Base-by-base conservation (phyloP, 1,140 invertebrate species). In the Pachyrhynchus sulphureomaculatus region DNA sequence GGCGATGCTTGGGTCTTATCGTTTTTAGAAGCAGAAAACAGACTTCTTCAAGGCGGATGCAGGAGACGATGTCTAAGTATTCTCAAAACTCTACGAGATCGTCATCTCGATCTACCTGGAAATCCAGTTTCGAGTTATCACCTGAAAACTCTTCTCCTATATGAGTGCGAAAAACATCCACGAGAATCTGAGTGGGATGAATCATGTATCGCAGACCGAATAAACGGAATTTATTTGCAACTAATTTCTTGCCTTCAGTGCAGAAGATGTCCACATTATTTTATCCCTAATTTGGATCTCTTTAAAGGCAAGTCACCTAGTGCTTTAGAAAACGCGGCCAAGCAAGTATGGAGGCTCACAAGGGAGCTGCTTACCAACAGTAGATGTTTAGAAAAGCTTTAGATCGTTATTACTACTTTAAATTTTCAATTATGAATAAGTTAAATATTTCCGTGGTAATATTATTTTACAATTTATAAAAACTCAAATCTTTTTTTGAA, bases 81-180 rank as follows among this genome's bases (percentile, higher is more conserved):
- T 42, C 75, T 96, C 23, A 96, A 96, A 75, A 94, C 92, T 0
- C 79, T 97, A 13, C 78, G 93, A 21, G 95, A 97, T 75, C 81
- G 92, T 13, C 93, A 97, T 76, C 78, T 97, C 48, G 92, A 96
- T 69, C 78, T 94, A 29, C 87, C 91, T 0, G 93, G 92, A 0
- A 90, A 90, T 73, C 92, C 93, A 0, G 91, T 96, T 1, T 88
- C 87, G 1, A 85, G 86, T 62, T 95, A 95, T 75, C 90, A 95
- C 75, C 82, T 95, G 76, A 96, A 96, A 77, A 95, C 92, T 0
- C 76, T 96, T 53, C 78, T 96, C 18, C 78, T 97, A 17, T 95
- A 94, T 79, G 94, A 97, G 76, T 97, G 95, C 77, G 95, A 97
- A 78, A 97, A 97, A 74, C 94, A 97, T 79, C 91, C 92, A 0